Conservation (phyloP, 2,113 vertebrate species). For the Vidua chalybeata region DNA sequence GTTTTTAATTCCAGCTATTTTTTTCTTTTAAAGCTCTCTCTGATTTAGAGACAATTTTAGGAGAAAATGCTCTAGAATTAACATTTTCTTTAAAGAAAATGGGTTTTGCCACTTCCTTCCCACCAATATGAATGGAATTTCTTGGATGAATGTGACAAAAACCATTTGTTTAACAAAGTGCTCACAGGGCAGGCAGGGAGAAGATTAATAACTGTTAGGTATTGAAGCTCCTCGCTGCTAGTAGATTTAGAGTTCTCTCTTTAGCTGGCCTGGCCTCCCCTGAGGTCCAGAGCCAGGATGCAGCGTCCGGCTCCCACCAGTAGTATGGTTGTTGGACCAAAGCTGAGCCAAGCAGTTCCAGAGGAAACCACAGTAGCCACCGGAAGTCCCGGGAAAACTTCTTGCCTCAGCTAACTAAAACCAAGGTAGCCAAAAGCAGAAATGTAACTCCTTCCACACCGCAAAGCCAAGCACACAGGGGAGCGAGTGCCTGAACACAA, state of each 20-base stretch:
- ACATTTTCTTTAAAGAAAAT: not conserved
- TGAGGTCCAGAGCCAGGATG: rapidly evolving
- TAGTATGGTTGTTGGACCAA: not conserved
- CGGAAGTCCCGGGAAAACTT: not conserved
- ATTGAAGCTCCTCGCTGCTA: not conserved
- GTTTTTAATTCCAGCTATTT: not conserved
- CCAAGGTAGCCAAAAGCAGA: not conserved
- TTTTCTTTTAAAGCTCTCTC: not conserved
- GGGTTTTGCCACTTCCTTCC: not conserved
- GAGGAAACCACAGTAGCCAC: not conserved
- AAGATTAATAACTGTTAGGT: not conserved
- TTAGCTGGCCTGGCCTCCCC: not conserved
- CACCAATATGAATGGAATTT: not conserved
- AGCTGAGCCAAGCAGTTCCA: not conserved
- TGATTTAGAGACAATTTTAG: not conserved
- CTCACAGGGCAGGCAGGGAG: not conserved
- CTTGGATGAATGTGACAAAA: not conserved
- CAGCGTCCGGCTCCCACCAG: rapidly evolving
- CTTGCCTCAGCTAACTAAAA: not conserved
- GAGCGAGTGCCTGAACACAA: not conserved
- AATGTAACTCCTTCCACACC: not conserved
- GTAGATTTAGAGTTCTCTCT: not conserved
- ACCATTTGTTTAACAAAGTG: not conserved
- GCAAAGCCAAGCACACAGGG: too few species aligned
- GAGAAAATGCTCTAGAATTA: not conserved